Percentiles rank a stretch among this genome's conserved stretches.
Evolutionary conservation across 2,888 invertebrate species (phyloP).

Genomic region (Nasonovia ribisnigri): DNA sequence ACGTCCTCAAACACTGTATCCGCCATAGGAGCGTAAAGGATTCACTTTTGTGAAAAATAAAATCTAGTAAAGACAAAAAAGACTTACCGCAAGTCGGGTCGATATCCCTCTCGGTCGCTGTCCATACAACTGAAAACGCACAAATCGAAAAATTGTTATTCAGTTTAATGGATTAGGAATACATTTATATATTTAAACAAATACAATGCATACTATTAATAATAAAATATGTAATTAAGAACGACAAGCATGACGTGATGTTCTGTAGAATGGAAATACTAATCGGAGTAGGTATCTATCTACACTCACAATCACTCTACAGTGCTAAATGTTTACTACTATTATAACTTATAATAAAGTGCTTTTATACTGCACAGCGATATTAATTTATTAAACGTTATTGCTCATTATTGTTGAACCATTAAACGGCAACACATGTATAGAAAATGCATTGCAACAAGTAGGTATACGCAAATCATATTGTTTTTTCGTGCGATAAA

Average conservation of each 20-base stretch:
- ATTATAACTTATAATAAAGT: background rate
- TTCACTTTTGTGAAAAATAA: background rate
- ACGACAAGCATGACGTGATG: background rate
- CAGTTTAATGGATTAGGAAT: background rate
- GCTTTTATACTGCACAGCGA: background rate
- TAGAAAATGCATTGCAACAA: background rate
- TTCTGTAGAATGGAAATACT: background rate
- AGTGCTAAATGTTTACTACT: background rate
- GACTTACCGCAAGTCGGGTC: slow-evolving; percentile 18
- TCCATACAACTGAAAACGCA: slow-evolving; percentile 32
- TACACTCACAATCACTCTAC: background rate
- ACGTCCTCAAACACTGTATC: background rate
- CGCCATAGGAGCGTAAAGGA: background rate
- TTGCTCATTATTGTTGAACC: background rate
- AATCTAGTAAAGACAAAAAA: background rate
- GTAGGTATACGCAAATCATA: background rate
- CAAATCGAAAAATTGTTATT: background rate
- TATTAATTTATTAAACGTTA: background rate
- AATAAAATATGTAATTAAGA: background rate
- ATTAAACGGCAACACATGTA: background rate
- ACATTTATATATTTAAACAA: background rate
- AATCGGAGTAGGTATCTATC: too few relatives aligned
- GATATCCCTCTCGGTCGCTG: background rate
- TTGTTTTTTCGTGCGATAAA: background rate
- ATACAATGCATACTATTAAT: background rate